Evolutionary conservation across 2,113 vertebrate genomes (phyloP), one percentile per base, ranked within the genome.

Genomic region (Antidorcas marsupialis): DNA sequence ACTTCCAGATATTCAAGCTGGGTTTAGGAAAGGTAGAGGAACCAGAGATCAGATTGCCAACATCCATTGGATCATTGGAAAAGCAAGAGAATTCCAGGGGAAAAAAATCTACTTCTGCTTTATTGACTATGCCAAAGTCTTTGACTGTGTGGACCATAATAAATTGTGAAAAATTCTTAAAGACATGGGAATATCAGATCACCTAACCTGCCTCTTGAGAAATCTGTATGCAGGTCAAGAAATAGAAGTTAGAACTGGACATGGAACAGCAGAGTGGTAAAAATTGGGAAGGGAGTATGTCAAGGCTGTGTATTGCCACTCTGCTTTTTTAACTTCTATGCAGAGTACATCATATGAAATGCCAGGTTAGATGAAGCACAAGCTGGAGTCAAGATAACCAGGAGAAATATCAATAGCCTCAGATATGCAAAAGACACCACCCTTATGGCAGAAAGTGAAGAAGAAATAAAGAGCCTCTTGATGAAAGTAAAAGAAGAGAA

Each of bases 21-120:
- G 10, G 17, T 74, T 74, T 39, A 39, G 19, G 39, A 39, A 39
- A 39, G 10, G 19, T 6, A 39, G n/a, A 74, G 10, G 36, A 74
- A 74, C n/a, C 10, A 74, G n/a, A 39, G 67, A 74, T 74, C 67
- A 39, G n/a, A 74, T 23, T 74, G n/a, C n/a, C 67, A 39, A 74
- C 10, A 74, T 39, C n/a, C 1, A 0, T 74, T 74, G 21, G n/a
- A 25, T 74, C n/a, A 39, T 23, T 0, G 0, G 5, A 39, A 74
- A 74, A 23, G 5, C n/a, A 74, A 74, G 67, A 74, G 9, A 74
- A 23, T 74, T 74, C n/a, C 67, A 74, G n/a, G 2, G 6, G 12
- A 36, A 67, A 71, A 71, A 39, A 74, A 39, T 12, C 10, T 13
- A 71, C 10, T 71, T 39, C 67, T 71, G 67, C 67, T 39, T 71